A percentile compares a stretch with the other conserved stretches of the same genome.
Evolutionary conservation across 2,113 vertebrate species (phyloP).

Genomic region (Chionis minor): DNA sequence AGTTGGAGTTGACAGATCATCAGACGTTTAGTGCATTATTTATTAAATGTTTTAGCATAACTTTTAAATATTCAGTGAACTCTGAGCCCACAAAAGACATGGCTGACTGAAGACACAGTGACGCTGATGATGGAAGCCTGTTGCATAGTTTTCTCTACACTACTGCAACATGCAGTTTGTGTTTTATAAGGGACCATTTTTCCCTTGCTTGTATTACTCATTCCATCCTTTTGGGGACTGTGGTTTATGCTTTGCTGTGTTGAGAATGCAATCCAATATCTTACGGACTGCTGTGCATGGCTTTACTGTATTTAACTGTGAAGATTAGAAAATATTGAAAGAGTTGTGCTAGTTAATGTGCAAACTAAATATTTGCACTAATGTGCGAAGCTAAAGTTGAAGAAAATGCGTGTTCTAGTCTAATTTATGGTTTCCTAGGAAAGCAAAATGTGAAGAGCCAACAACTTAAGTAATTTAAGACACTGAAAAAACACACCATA

Average conservation of each 20-base stretch:
- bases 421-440: background rate
- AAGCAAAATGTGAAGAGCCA: background rate
- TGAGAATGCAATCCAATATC: background rate
- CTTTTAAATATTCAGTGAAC: constrained; percentile 46
- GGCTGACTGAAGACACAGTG: background rate
- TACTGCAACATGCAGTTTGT: background rate
- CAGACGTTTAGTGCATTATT: constrained; percentile 52
- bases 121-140: background rate
- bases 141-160: background rate
- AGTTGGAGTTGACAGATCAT: constrained; percentile 23
- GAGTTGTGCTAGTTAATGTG: background rate
- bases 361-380: too few species aligned
- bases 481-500: background rate
- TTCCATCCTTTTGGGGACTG: background rate
- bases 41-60: constrained; percentile 43
- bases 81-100: background rate
- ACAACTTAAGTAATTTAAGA: background rate
- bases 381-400: background rate
- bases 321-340: background rate
- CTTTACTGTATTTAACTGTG: background rate
- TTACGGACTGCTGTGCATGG: background rate
- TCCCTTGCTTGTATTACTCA: background rate
- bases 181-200: background rate
- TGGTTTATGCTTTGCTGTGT: background rate
- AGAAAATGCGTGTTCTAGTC: background rate